Base-by-base conservation (phyloP, 2,797 vertebrate genomes). In the Limnodromus scolopaceus region DNA sequence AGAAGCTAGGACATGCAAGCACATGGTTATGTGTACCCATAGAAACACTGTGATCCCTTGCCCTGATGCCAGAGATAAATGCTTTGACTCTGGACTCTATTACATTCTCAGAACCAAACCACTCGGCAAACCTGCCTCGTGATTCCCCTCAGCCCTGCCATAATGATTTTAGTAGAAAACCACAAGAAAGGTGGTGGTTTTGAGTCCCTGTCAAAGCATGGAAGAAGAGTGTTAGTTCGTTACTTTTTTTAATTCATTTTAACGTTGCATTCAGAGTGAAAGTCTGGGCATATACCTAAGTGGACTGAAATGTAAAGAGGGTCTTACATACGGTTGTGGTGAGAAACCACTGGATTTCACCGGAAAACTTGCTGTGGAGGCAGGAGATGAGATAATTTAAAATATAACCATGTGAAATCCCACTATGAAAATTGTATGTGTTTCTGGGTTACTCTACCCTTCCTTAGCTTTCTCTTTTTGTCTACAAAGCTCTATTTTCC, bases 141-240 rank as follows among this genome's bases (percentile, higher is more conserved):
- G 95, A 97, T 89, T 96, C 84, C 81, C 85, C 81, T 93, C 90
- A 96, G 72, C 88, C 53, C 87, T 95, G 86, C 92, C 93, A 94
- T 96, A 96, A 95, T 34, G 86, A 95, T 93, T 97, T 95, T 87
- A 94, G 92, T 92, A 96, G 86, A 92, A 97, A 97, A 96, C 93
- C 96, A 97, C 96, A 96, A 94, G 90, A 94, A 96, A 96, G 41
- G 4, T 34, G 38, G 85, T 95, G 95, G 90, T 68, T 97, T 96
- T 95, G 93, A 64, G 90, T 71, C 60, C 54, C 64, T 89, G 94
- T 92, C 92, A 95, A 94, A 96, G 78, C 68, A 80, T 38, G 91
- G 77, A 55, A 82, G 66, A 91, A 45, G 24, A 79, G 66, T 1
- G 20, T 63, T 82, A 15, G 77, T 58, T 87, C 66, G 63, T 72